Evolutionary conservation across 1,140 invertebrate genomes (phyloP).

Genomic region (Trichogramma pretiosum): DNA sequence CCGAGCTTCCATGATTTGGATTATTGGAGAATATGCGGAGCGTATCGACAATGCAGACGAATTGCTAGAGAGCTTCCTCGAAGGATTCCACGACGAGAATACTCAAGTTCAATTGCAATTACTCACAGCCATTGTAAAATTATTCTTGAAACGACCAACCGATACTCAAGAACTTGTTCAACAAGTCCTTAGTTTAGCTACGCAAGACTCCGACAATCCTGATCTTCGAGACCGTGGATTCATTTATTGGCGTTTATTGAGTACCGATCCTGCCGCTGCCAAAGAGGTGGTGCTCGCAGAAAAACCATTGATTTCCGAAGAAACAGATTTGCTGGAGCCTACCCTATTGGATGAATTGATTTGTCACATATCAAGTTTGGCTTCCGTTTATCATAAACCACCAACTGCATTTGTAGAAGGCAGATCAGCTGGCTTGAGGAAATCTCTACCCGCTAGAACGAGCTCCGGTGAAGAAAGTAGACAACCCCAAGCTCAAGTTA

Average conservation of each 20-base stretch:
- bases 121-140: constrained; percentile 95
- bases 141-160: constrained; percentile 95
- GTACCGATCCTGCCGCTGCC: constrained; percentile 95
- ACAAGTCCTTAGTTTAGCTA: constrained; percentile 83
- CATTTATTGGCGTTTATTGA: constrained; percentile 98
- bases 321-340: constrained; percentile 96
- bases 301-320: constrained; percentile 98
- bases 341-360: constrained; percentile 97
- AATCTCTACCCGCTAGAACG: constrained; percentile 55
- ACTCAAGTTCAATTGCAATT: constrained; percentile 97
- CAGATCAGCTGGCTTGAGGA: constrained; percentile 58
- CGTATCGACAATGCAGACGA: constrained; percentile 99
- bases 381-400: constrained; percentile 99
- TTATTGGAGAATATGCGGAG: constrained; percentile 98
- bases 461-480: constrained; percentile 43
- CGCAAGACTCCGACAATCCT: constrained; percentile 99
- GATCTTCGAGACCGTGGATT: constrained; percentile 97
- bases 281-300: constrained; percentile 99
- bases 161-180: constrained; percentile 98
- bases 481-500: constrained; percentile 38
- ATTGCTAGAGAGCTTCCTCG: constrained; percentile 93
- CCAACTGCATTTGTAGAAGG: constrained; percentile 98
- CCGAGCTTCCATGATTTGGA: constrained; percentile 99
- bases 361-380: constrained; percentile 96
- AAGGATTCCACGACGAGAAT: constrained; percentile 99